Percentiles rank a stretch among this genome's conserved stretches.
Conservation (phyloP, 1,140 invertebrate genomes). For the Microplitis mediator region DNA sequence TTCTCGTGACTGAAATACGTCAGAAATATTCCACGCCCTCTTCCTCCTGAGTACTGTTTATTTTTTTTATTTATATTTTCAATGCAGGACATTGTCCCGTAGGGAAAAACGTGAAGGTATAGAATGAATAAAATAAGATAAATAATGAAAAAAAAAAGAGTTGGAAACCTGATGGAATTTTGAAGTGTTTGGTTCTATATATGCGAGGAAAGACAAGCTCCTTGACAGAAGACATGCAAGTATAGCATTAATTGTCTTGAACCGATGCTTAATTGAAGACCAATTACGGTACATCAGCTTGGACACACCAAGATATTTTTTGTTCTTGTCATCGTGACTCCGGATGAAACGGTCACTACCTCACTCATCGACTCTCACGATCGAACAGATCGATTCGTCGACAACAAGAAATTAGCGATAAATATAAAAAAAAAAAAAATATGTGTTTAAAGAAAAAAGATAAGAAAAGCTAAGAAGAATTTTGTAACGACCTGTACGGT, state of each 20-base stretch:
- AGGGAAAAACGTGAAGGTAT: background rate
- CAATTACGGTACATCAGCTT: slow-evolving; percentile 37
- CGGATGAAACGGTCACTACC: no score
- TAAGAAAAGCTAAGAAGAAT: slow-evolving; percentile 9
- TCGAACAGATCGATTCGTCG: background rate
- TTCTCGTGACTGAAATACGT: slow-evolving; percentile 35
- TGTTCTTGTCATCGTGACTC: background rate
- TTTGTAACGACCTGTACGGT: slow-evolving; percentile 31
- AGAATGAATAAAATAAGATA: no score
- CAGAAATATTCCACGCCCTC: slow-evolving; percentile 20
- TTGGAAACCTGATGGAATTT: background rate
- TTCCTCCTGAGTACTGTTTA: slow-evolving; percentile 3
- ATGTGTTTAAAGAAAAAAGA: background rate
- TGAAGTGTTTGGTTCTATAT: no score
- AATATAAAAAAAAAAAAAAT: background rate
- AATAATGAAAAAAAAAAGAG: slow-evolving; percentile 5
- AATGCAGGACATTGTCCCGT: slow-evolving; percentile 16
- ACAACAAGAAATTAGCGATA: slow-evolving; percentile 8
- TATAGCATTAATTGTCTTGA: slow-evolving; percentile 38
- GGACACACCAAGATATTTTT: background rate
- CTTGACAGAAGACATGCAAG: background rate
- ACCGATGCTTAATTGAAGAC: slow-evolving; percentile 40
- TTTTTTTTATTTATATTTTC: slow-evolving; percentile 4
- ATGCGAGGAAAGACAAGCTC: no score
- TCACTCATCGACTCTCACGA: slow-evolving; percentile 2